Evolutionary conservation across 2,797 vertebrate genomes (phyloP).

Genomic region (Avahi laniger): DNA sequence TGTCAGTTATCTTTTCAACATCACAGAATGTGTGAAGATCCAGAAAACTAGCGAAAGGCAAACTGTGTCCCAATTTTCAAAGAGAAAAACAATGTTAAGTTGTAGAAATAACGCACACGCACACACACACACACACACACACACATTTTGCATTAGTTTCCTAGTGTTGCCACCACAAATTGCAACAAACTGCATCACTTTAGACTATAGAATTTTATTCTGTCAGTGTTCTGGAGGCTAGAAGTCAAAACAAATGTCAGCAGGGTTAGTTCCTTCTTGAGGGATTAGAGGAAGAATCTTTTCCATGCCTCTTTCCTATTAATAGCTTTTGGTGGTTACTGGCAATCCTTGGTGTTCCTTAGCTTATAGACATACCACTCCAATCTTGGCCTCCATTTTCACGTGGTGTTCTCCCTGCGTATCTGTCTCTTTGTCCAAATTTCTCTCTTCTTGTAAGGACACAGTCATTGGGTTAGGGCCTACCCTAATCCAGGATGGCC

Average conservation of each 20-base stretch:
- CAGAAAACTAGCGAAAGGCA: not conserved
- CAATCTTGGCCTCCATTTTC: no score
- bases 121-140: not conserved
- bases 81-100: not conserved
- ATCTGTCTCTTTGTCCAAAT: not conserved
- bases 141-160: not conserved
- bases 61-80: not conserved
- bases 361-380: not conserved
- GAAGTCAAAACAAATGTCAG: not conserved
- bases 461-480: not conserved
- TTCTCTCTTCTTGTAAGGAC: not conserved
- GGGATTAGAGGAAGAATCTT: not conserved
- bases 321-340: not conserved
- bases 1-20: not conserved
- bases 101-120: not conserved
- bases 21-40: not conserved
- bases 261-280: not conserved
- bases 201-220: not conserved
- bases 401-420: not conserved
- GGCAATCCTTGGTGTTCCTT: not conserved
- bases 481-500: not conserved
- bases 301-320: not conserved
- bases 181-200: not conserved
- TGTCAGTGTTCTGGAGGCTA: not conserved
- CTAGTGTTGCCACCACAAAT: not conserved